phyloP scores from a whole-genome alignment of 2,888 invertebrate genomes.

The Protophormia terraenovae region DNA sequence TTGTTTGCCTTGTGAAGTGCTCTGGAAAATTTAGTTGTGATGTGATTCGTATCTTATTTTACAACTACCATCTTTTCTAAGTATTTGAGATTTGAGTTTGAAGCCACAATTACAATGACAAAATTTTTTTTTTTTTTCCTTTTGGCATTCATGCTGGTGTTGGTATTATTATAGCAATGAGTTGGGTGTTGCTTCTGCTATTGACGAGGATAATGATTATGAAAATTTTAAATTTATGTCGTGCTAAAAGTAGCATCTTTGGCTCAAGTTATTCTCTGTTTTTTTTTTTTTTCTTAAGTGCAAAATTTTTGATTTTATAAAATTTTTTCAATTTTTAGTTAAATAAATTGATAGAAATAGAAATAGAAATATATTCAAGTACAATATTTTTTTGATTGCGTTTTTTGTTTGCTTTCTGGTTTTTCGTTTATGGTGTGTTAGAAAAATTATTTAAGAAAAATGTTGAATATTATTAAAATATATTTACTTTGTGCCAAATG shows the following conservation, averaged over 20 bases:
- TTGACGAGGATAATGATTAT: slow-evolving; percentile 46
- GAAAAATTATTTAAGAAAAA: slow-evolving; percentile 27
- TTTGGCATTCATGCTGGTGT: slow-evolving; percentile 37
- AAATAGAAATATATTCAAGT: slow-evolving; percentile 17
- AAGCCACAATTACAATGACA: slow-evolving; percentile 40
- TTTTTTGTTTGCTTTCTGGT: slow-evolving; percentile 19
- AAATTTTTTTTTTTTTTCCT: neutral
- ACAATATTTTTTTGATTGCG: slow-evolving; percentile 12
- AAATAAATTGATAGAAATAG: too few relatives aligned
- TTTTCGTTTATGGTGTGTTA: neutral
- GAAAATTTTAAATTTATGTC: slow-evolving; percentile 58
- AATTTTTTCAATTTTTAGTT: slow-evolving; percentile 17
- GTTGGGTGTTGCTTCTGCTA: slow-evolving; percentile 3
- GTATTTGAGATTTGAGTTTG: neutral
- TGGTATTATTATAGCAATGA: neutral
- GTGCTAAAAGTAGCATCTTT: slow-evolving; percentile 44
- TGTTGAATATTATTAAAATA: slow-evolving; percentile 45
- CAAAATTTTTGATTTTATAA: slow-evolving; percentile 23
- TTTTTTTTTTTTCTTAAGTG: neutral
- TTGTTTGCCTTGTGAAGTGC: slow-evolving; percentile 79
- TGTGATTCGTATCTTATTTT: slow-evolving; percentile 57
- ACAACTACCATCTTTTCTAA: slow-evolving; percentile 19
- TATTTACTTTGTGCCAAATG: slow-evolving; percentile 43
- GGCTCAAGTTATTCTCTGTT: neutral
- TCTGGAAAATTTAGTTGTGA: slow-evolving; percentile 76